A percentile compares a stretch with the other conserved stretches of the same genome.
phyloP scores from a whole-genome alignment of 2,888 invertebrate species.

The Drosophila falleni region DNA sequence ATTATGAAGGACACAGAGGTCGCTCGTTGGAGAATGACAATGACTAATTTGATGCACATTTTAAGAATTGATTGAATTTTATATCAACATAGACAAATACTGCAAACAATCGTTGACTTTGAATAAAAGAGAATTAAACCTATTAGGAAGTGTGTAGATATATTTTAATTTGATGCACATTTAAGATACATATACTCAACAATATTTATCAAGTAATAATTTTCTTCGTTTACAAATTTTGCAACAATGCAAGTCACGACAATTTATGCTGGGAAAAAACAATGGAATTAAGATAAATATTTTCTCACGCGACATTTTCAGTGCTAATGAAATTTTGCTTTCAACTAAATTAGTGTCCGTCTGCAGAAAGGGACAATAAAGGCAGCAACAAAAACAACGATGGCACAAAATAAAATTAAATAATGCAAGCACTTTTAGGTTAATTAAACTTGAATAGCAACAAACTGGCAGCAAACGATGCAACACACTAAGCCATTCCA shows the following conservation, averaged over 20 bases:
- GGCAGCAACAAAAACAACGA: slow-evolving; percentile 31
- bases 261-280: slow-evolving; percentile 46
- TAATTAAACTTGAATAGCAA: slow-evolving; percentile 79
- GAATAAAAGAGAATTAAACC: neutral
- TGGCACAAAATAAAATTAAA: slow-evolving; percentile 76
- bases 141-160: too few relatives aligned
- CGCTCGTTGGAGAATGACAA: slow-evolving; percentile 7
- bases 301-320: slow-evolving; percentile 77
- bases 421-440: slow-evolving; percentile 82
- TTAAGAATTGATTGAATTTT: neutral
- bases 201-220: slow-evolving; percentile 2
- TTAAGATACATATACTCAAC: slow-evolving; percentile 5
- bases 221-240: slow-evolving; percentile 1
- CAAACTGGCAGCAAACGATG: slow-evolving; percentile 67
- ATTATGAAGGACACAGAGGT: slow-evolving; percentile 19
- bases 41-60: slow-evolving; percentile 10
- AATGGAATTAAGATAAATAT: slow-evolving; percentile 74
- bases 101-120: slow-evolving; percentile 1
- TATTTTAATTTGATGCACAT: slow-evolving; percentile 17
- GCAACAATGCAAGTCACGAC: slow-evolving; percentile 25
- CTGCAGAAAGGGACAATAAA: slow-evolving; percentile 23
- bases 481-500: slow-evolving; percentile 57
- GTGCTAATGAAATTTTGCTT: slow-evolving; percentile 79
- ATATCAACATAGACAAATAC: neutral
- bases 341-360: slow-evolving; percentile 74